phyloP scores from a whole-genome alignment of 2,888 invertebrate genomes.

The Scaptomyza tumidula region DNA sequence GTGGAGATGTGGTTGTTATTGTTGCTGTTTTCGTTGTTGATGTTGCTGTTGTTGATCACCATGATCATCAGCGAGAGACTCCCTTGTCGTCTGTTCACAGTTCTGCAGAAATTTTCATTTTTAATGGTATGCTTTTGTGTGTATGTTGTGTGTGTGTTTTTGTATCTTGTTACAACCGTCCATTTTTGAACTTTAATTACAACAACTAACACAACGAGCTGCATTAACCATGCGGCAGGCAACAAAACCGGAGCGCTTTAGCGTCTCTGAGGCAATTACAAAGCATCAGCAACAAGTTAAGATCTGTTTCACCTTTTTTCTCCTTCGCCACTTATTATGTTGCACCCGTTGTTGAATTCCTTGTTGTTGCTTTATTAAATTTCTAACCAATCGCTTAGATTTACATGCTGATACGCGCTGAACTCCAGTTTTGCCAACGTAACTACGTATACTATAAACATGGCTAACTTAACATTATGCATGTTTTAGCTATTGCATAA shows the following conservation, averaged over 20 bases:
- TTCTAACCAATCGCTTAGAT: constrained; percentile 56
- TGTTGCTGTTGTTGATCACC: constrained; percentile 56
- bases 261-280: constrained; percentile 64
- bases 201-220: constrained; percentile 72
- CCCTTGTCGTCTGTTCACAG: constrained; percentile 23
- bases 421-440: constrained; percentile 14
- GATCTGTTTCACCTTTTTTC: constrained; percentile 50
- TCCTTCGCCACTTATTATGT: constrained; percentile 46
- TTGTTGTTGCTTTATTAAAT: constrained; percentile 63
- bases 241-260: constrained; percentile 13
- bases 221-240: constrained; percentile 43
- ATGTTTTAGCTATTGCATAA: neutral
- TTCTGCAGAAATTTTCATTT: constrained; percentile 54
- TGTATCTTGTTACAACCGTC: constrained; percentile 55
- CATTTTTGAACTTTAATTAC: constrained; percentile 77
- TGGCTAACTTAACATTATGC: neutral
- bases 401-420: constrained; percentile 40
- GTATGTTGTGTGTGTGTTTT: too few relatives aligned
- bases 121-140: constrained; percentile 51
- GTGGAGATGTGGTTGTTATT: constrained; percentile 34
- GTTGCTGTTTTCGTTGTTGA: constrained; percentile 24
- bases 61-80: constrained; percentile 60
- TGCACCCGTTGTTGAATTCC: constrained; percentile 28
- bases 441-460: neutral
- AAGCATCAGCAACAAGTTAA: constrained; percentile 56